Evolutionary conservation across 2,888 invertebrate genomes (phyloP).

Genomic region (Limnephilus marmoratus): DNA sequence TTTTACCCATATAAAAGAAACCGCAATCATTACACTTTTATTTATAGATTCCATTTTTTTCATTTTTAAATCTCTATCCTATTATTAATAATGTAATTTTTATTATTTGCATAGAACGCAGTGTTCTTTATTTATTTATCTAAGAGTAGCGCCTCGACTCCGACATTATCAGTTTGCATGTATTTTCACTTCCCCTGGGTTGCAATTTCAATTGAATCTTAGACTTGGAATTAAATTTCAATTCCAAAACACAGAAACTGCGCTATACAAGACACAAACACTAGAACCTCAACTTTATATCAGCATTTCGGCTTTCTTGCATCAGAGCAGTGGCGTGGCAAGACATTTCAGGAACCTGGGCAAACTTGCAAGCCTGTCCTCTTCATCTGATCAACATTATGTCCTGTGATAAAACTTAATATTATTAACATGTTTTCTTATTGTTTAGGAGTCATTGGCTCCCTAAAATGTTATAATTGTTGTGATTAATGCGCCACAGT

Average conservation of each 20-base stretch:
- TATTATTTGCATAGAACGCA: too few relatives aligned
- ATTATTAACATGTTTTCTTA: too few relatives aligned
- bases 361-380: neutral
- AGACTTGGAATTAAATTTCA: slow-evolving; percentile 25
- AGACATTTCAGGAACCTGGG: neutral
- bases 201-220: neutral
- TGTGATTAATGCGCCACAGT: too few relatives aligned
- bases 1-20: too few relatives aligned
- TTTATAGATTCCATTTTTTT: too few relatives aligned
- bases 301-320: slow-evolving; percentile 18
- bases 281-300: slow-evolving; percentile 11
- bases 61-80: too few relatives aligned
- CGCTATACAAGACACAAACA: slow-evolving; percentile 17
- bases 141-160: neutral
- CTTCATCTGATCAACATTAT: neutral
- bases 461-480: too few relatives aligned
- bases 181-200: neutral
- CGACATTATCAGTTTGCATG: neutral
- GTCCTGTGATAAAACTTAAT: too few relatives aligned
- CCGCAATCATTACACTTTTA: too few relatives aligned
- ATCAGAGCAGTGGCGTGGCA: neutral
- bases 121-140: neutral
- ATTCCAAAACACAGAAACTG: slow-evolving; percentile 36
- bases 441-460: too few relatives aligned
- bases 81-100: too few relatives aligned